Evolutionary conservation across 30 jellyfish, hydroid and myxozoan genomes (phyloP).

Genomic region (Chrysaora quinquecirrha): DNA sequence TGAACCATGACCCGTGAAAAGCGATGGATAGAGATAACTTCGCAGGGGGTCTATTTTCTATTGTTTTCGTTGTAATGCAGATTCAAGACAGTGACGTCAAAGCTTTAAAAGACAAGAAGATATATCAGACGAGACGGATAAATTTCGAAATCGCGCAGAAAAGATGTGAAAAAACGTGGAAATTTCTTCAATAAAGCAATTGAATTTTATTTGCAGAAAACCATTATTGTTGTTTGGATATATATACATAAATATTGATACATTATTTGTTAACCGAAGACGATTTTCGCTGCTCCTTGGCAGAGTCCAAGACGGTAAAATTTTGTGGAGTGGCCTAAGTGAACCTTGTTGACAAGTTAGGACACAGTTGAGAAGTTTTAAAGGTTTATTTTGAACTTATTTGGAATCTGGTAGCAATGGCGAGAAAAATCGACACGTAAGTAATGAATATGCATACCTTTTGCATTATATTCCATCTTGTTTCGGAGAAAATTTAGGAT

Average conservation of each 20-base stretch:
- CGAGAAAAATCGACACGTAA: constrained; percentile 51
- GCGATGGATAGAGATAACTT: not conserved
- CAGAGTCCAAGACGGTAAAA: not conserved
- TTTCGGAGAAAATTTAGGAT: not conserved
- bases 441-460: no score
- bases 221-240: no score
- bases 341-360: no score
- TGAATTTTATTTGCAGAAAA: no score
- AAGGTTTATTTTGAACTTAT: not conserved
- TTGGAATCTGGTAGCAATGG: constrained; percentile 14
- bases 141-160: no score
- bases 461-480: no score
- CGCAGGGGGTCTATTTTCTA: not conserved
- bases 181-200: no score
- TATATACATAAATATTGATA: not conserved
- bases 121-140: no score
- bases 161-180: no score
- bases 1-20: not conserved
- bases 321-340: no score
- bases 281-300: not conserved
- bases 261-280: no score
- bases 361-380: no score
- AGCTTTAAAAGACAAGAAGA: not conserved
- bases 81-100: not conserved
- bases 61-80: not conserved